Conservation (phyloP, 2,113 vertebrate genomes). For the Phoenicopterus ruber region DNA sequence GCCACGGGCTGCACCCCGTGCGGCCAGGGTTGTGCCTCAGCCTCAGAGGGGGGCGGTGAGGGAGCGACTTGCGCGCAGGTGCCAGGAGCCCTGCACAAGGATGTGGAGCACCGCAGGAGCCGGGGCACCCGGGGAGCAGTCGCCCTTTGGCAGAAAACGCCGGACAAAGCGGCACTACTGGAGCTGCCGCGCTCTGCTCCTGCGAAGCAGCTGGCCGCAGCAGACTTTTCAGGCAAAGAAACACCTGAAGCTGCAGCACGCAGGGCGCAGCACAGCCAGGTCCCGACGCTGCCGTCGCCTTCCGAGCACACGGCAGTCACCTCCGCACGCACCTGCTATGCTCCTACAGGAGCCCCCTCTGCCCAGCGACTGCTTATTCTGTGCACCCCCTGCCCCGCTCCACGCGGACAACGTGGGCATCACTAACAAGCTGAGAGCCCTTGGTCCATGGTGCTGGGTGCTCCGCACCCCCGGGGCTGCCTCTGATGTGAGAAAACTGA, state of each 20-base stretch:
- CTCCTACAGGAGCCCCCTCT: not conserved
- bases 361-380: not conserved
- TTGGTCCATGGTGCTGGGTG: accelerated
- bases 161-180: not conserved
- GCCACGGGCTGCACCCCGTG: not conserved
- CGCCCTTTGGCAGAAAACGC: not conserved
- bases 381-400: not conserved
- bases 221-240: not conserved
- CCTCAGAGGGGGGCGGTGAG: accelerated
- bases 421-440: not conserved
- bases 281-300: accelerated
- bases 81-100: not conserved
- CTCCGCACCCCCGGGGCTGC: not conserved
- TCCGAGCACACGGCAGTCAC: accelerated
- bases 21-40: accelerated
- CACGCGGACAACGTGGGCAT: accelerated
- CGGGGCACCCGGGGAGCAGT: not conserved
- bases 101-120: accelerated
- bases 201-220: not conserved
- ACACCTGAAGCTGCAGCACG: not conserved
- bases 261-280: not conserved
- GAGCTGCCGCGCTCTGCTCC: not conserved
- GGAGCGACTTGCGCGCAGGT: accelerated
- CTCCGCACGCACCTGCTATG: too few species aligned
- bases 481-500: not conserved